These are phyloP conservation scores for Eutrigla gurnardus DNA, from an alignment of 2,797 vertebrate species.

Conservation along the genomic window DNA sequence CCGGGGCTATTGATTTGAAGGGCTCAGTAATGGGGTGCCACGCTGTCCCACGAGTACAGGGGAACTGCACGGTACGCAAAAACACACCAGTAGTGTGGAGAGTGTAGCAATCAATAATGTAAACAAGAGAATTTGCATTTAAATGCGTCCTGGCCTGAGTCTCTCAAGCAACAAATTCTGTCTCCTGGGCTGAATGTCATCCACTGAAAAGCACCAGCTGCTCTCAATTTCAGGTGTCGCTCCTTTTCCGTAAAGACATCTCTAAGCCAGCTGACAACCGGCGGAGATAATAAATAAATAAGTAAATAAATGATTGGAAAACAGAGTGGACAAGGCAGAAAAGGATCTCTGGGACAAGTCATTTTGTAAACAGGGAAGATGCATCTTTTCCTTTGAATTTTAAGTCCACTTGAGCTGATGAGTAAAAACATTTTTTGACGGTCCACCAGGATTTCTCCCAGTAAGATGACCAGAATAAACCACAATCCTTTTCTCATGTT, in stretches of 20 bases:
- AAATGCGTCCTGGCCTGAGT: slow-evolving; percentile 50
- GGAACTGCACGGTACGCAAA: slow-evolving; percentile 57
- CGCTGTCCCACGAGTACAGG: slow-evolving; percentile 24
- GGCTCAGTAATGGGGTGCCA: slow-evolving; percentile 34
- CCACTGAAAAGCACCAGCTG: slow-evolving; percentile 37
- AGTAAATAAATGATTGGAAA: slow-evolving; percentile 15
- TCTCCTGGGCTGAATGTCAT: slow-evolving; percentile 41
- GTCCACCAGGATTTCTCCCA: background rate
- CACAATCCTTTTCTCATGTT: background rate
- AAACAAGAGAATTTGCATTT: slow-evolving; percentile 68
- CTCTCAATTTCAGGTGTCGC: slow-evolving; percentile 16
- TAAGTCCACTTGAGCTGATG: slow-evolving; percentile 6
- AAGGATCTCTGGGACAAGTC: background rate
- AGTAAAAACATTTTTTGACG: background rate
- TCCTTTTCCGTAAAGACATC: slow-evolving; percentile 1
- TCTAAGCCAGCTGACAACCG: slow-evolving; percentile 17
- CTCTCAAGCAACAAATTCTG: slow-evolving; percentile 42
- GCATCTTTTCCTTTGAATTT: slow-evolving; percentile 4
- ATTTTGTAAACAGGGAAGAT: slow-evolving; percentile 14
- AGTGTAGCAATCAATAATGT: slow-evolving; percentile 61
- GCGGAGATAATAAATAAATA: slow-evolving; percentile 19
- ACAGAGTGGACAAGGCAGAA: slow-evolving; percentile 12
- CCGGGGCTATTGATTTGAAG: slow-evolving; percentile 55
- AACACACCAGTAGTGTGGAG: slow-evolving; percentile 27
- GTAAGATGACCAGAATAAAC: background rate